Evolutionary conservation across 1,140 invertebrate species (phyloP).

Genomic region (Uloborus diversus): DNA sequence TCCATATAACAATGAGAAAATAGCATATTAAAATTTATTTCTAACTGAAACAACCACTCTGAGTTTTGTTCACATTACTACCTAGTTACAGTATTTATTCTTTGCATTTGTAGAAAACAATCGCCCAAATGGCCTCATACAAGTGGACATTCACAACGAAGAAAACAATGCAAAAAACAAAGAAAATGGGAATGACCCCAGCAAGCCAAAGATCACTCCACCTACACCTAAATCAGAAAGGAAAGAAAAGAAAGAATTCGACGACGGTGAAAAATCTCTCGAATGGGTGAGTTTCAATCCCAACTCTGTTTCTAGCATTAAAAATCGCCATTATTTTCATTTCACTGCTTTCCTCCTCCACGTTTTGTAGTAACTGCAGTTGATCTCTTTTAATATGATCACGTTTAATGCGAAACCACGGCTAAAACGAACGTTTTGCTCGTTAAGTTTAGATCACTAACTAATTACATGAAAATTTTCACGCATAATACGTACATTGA

Average conservation of each 20-base stretch:
- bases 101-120: constrained; percentile 50
- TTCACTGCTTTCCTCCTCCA: too few relatives aligned
- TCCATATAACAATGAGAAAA: too few relatives aligned
- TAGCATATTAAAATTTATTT: too few relatives aligned
- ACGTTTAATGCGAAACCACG: too few relatives aligned
- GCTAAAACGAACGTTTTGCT: too few relatives aligned
- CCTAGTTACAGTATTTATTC: too few relatives aligned
- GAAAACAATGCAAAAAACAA: constrained; percentile 3
- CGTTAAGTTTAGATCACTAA: too few relatives aligned
- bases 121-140: constrained; percentile 18
- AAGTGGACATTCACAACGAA: constrained; percentile 42
- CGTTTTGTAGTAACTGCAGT: too few relatives aligned
- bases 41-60: background rate
- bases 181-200: background rate
- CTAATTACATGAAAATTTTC: too few relatives aligned
- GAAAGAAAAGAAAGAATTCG: constrained; percentile 24
- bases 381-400: too few relatives aligned
- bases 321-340: background rate
- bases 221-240: constrained; percentile 9
- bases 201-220: background rate
- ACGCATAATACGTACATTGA: too few relatives aligned
- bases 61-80: background rate
- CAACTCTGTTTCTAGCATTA: background rate
- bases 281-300: constrained; percentile 14
- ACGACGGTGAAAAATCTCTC: constrained; percentile 36